A percentile compares a stretch with the other conserved stretches of the same genome.
Conservation (phyloP, 1,140 invertebrate species). For the Panagrolaimus sp. region DNA sequence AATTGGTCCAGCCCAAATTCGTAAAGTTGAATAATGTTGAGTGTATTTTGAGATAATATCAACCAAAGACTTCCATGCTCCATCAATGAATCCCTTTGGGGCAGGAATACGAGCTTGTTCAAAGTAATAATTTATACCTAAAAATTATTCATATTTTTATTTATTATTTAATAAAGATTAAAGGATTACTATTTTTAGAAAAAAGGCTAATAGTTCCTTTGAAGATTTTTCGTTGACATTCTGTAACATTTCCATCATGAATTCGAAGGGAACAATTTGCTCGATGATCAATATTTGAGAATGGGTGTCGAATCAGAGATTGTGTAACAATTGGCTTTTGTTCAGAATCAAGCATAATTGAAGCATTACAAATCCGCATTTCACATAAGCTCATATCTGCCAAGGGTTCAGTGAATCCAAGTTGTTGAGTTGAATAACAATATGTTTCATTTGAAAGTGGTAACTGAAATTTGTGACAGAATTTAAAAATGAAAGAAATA, state of each 20-base stretch:
- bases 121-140: not conserved
- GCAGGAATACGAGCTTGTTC: not conserved
- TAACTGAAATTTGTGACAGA: not conserved
- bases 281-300: constrained; percentile 34
- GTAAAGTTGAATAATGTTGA: constrained; percentile 24
- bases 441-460: not conserved
- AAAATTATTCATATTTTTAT: not conserved
- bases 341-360: not conserved
- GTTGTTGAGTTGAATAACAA: not conserved
- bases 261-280: constrained; percentile 24
- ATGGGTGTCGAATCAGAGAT: constrained; percentile 19
- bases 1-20: constrained; percentile 27
- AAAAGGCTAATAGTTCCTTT: not conserved
- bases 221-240: not conserved
- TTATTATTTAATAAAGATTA: not conserved
- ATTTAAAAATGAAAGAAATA: not conserved
- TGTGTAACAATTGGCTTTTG: constrained; percentile 27
- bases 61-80: constrained; percentile 29
- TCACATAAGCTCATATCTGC: not conserved
- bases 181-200: constrained; percentile 6
- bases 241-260: not conserved
- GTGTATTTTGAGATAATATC: constrained; percentile 22
- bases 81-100: not conserved
- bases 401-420: not conserved
- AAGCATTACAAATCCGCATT: not conserved